Base-by-base conservation (phyloP, 2,797 vertebrate species). In the Lagodon rhomboides region DNA sequence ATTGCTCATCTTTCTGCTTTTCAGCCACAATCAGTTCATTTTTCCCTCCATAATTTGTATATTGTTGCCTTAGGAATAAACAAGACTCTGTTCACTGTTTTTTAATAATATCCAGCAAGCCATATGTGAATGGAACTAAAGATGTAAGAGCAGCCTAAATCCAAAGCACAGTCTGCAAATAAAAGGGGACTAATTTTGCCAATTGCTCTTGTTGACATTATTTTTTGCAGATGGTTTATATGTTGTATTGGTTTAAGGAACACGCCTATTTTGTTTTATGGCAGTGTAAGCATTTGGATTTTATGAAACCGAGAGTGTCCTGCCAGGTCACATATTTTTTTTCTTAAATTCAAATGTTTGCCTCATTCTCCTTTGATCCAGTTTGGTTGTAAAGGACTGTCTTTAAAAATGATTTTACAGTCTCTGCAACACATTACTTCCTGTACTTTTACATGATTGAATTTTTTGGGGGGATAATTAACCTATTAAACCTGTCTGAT, bases 11-110 rank as follows among this genome's bases (percentile, higher is more conserved):
- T 92, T 87, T 91, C 85, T 90, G 86, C 86, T 90, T 86, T 91
- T 93, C 87, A 90, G 86, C 83, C 69, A 77, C 82, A 74, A 87
- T 93, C 87, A 80, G 80, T 87, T 92, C 66, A 79, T 89, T 91
- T 89, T 84, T 86, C 84, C 58, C 72, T 80, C 60, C 77, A 59
- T 84, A 91, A 89, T 93, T 88, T 92, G 79, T 92, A 92, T 90
- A 92, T 92, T 90, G 90, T 94, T 95, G 93, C 93, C 93, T 94
- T 94, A 94, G 92, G 93, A 95, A 91, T 92, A 92, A 94, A 94
- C 86, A 93, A 90, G 79, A 91, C 86, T 88, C 72, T 84, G 79
- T 87, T 90, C 83, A 73, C 73, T 89, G 70, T 91, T 93, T 90
- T 54, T 87, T 81, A 86, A 88, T 91, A 92, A 80, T 89, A 91